Evolutionary conservation across 2,113 vertebrate species (phyloP).

Genomic region (Romanogobio albipinnatus): DNA sequence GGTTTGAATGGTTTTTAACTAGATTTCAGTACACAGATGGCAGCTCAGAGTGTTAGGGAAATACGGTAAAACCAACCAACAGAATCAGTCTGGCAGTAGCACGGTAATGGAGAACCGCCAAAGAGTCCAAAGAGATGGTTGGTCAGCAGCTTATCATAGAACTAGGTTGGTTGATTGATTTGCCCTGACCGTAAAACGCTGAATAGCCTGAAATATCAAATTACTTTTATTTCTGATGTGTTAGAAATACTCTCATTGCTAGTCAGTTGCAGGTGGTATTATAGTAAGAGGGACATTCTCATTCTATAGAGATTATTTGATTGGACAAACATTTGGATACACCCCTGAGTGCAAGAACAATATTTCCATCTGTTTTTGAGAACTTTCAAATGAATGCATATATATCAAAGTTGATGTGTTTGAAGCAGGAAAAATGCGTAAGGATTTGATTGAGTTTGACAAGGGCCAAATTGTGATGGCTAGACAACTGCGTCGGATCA

Average conservation of each 20-base stretch:
- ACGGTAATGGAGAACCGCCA: not conserved
- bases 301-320: not conserved
- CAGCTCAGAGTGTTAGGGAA: slow-evolving; percentile 13
- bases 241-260: not conserved
- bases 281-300: not conserved
- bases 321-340: not conserved
- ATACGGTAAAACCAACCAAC: slow-evolving; percentile 1
- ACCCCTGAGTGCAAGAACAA: not conserved
- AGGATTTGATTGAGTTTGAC: no score
- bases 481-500: no score
- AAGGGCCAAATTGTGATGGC: no score
- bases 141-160: not conserved
- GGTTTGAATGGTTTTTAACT: not conserved
- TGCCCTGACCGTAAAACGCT: not conserved
- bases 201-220: slow-evolving; percentile 1
- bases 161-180: not conserved
- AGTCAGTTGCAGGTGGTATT: not conserved
- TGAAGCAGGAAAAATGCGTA: no score
- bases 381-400: no score
- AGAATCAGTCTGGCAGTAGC: not conserved
- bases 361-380: not conserved
- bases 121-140: not conserved
- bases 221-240: not conserved
- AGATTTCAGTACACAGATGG: slow-evolving; percentile 18
- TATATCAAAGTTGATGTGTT: no score